A percentile compares a stretch with the other conserved stretches of the same genome.
Evolutionary conservation across 30 jellyfish, hydroid and myxozoan genomes (phyloP).

Genomic region (Hydra vulgaris): DNA sequence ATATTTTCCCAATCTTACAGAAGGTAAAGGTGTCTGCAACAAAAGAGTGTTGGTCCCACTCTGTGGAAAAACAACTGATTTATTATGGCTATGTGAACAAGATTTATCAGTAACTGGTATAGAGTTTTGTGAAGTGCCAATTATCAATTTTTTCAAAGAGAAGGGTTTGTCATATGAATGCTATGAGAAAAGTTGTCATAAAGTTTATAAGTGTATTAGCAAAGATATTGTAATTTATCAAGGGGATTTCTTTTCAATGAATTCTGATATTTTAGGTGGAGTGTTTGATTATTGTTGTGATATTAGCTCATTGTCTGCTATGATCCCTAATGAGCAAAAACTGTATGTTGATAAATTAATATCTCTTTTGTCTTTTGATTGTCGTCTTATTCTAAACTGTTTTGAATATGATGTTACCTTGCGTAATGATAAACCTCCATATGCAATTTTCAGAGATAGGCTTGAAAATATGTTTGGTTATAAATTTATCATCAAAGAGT

Average conservation of each 20-base stretch:
- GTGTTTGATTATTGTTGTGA: conserved; percentile 7
- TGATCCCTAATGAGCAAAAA: not conserved
- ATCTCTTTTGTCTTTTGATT: not conserved
- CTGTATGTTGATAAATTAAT: not conserved
- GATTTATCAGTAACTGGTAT: conserved; percentile 58
- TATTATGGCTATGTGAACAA: conserved; percentile 38
- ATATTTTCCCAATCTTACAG: not conserved
- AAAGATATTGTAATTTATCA: not conserved
- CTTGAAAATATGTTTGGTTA: not conserved
- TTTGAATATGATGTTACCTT: not conserved
- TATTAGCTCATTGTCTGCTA: not conserved
- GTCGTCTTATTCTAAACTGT: not conserved
- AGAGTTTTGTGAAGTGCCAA: conserved; percentile 47
- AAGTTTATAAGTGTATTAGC: not conserved
- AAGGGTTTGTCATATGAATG: conserved; percentile 20
- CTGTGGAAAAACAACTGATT: conserved; percentile 62
- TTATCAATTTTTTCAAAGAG: conserved; percentile 34
- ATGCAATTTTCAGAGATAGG: not conserved
- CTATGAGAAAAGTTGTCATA: conserved; percentile 11
- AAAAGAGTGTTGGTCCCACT: conserved; percentile 42
- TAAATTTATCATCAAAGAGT: not conserved
- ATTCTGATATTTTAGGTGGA: not conserved
- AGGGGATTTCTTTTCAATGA: not conserved
- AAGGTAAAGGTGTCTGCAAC: not conserved
- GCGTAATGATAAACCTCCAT: not conserved